Evolutionary conservation across 92 coral and sea anemone species (phyloP), one percentile per base, ranked within the genome.

Genomic region (Anthopleura xanthogrammica): DNA sequence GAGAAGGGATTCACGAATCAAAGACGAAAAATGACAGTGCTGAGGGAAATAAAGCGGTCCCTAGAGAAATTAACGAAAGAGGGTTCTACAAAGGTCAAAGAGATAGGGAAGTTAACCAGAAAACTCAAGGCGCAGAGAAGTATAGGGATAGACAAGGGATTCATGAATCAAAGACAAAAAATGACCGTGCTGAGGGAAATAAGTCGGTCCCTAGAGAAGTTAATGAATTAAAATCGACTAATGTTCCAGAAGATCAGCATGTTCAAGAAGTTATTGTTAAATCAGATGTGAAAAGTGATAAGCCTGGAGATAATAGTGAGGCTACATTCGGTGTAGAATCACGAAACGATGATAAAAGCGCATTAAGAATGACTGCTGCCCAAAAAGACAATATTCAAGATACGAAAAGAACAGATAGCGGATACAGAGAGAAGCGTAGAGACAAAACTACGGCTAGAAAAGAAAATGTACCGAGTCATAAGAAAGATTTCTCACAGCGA

Each of bases 21-120:
- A 57, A 16, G 5, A 76, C 22, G 75, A 46, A 76, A 72, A 7
- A 62, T 20, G 70, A 62, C 70, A 20, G 14, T 7, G 36, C 60
- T 12, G 22, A 62, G 36, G 78, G 41, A 7, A 29, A 9, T 76
- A 43, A 42, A 76, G 54, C 46, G 1, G 23, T 16, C 29, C 39
- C 9, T 16, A 12, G 77, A 40, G 60, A 76, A 23, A 43, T 16
- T 20, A 36, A 72, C 10, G 41, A 55, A 50, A 77, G 60, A 52
- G 62, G 83, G 41, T 62, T 22, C 9, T 2, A 72, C 7, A 52
- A 75, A 76, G 87, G 43, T 58, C 5, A 76, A 76, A n/a, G 20
- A 64, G 77, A 73, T 41, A 19, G 72, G n/a, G 48, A 52, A 19
- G 72, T 11, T 52, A 41, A 64, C 17, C 16, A 22, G 42, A 52